A percentile compares a stretch with the other conserved stretches of the same genome.
phyloP scores from a whole-genome alignment of 30 jellyfish, hydroid and myxozoan species.

The Pelagia noctiluca region DNA sequence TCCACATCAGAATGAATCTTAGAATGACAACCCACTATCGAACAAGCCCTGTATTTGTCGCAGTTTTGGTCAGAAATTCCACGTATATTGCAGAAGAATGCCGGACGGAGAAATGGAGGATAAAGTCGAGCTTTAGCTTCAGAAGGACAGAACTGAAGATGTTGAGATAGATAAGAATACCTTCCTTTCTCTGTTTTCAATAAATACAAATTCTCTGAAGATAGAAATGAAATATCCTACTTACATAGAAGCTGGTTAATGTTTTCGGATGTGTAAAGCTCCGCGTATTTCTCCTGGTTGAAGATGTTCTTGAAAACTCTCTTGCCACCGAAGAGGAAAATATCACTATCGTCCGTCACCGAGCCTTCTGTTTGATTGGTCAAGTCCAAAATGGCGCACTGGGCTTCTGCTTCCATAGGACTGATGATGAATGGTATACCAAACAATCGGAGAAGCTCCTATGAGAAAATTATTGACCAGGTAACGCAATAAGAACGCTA shows the following conservation, averaged over 20 bases:
- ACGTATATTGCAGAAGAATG: too few relatives aligned
- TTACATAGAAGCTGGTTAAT: constrained; percentile 64
- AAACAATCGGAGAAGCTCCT: constrained; percentile 86
- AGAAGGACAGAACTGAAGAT: too few relatives aligned
- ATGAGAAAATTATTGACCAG: background rate
- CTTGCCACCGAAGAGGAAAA: constrained; percentile 83
- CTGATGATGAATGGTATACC: constrained; percentile 87
- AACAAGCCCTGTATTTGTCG: too few relatives aligned
- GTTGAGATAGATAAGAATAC: background rate
- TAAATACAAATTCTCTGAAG: background rate
- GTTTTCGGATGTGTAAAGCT: constrained; percentile 49
- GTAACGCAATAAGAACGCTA: background rate
- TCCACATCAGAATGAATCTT: too few relatives aligned
- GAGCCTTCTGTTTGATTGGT: constrained; percentile 86
- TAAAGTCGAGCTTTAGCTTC: too few relatives aligned
- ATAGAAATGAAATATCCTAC: constrained; percentile 6
- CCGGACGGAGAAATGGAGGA: too few relatives aligned
- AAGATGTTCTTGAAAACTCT: constrained; percentile 84
- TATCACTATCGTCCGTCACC: constrained; percentile 84
- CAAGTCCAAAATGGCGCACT: constrained; percentile 87
- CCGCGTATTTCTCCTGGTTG: constrained; percentile 79
- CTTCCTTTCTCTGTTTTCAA: background rate
- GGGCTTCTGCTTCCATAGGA: constrained; percentile 99
- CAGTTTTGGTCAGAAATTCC: too few relatives aligned
- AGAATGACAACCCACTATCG: too few relatives aligned